These are phyloP conservation scores for Otolemur crassicaudatus DNA, from an alignment of 2,797 vertebrate genomes.

Conservation along the genomic window DNA sequence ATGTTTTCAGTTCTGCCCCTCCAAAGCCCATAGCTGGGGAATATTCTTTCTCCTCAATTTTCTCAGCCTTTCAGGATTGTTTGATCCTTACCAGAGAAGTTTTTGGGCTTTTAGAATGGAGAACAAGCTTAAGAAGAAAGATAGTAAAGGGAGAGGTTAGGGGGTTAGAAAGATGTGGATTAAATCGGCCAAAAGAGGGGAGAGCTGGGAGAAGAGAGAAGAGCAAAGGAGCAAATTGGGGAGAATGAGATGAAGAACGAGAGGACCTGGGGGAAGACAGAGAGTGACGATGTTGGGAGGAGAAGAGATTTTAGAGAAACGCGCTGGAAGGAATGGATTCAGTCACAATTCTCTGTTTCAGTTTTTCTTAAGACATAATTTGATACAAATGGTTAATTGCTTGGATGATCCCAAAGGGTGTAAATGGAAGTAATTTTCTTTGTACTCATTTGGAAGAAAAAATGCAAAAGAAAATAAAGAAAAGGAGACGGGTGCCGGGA, in stretches of 20 bases:
- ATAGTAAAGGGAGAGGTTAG: not conserved
- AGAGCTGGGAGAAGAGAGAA: not conserved
- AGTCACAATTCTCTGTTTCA: not conserved
- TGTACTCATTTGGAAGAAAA: not conserved
- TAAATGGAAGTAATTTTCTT: not conserved
- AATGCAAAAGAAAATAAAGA: not conserved
- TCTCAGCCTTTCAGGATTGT: not conserved
- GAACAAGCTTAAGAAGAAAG: not conserved
- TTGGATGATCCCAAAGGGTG: not conserved
- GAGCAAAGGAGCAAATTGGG: accelerated
- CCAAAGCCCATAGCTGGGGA: not conserved
- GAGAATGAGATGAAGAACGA: not conserved
- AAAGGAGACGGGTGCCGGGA: not conserved
- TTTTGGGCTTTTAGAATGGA: conserved; percentile 16
- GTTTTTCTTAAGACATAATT: not conserved
- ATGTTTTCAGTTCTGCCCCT: not conserved
- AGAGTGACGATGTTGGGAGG: not conserved
- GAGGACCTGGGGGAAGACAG: not conserved
- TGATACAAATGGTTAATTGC: not conserved
- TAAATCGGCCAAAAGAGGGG: not conserved
- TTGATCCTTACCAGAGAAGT: not conserved
- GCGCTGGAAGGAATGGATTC: not conserved
- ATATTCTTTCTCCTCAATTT: not conserved
- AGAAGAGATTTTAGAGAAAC: not conserved
- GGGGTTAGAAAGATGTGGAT: not conserved